Evolutionary conservation across 2,888 invertebrate genomes (phyloP).

Genomic region (Plagodis dolabraria): DNA sequence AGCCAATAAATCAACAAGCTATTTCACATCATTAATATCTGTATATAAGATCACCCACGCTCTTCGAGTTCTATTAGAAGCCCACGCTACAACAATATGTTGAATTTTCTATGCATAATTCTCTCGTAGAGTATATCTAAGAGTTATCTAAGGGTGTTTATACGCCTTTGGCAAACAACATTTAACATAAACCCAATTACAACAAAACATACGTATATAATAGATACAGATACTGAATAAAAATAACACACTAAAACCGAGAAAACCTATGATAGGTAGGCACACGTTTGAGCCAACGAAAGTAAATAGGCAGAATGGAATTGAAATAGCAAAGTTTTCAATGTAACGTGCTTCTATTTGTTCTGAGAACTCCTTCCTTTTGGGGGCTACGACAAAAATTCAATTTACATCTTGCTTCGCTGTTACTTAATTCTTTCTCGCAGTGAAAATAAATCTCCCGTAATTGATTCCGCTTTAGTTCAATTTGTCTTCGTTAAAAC

Average conservation of each 20-base stretch:
- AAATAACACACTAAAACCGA: constrained; percentile 9
- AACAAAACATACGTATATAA: neutral
- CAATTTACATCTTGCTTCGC: constrained; percentile 78
- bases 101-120: too few species aligned
- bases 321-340: constrained; percentile 54
- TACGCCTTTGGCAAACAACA: neutral
- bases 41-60: too few species aligned
- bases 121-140: too few species aligned
- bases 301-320: constrained; percentile 46
- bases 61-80: too few species aligned
- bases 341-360: constrained; percentile 57
- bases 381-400: constrained; percentile 71
- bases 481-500: constrained; percentile 84
- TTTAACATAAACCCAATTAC: neutral
- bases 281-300: constrained; percentile 26
- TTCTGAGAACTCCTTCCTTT: constrained; percentile 57
- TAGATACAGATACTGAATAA: neutral
- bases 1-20: too few species aligned
- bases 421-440: constrained; percentile 78
- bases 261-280: constrained; percentile 16
- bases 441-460: constrained; percentile 79
- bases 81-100: too few species aligned
- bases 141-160: too few species aligned
- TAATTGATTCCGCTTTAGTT: constrained; percentile 83
- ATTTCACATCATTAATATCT: too few species aligned